Percentiles rank a stretch among this genome's conserved stretches.
Evolutionary conservation across 2,113 vertebrate genomes (phyloP).

Genomic region (Pterophyllum scalare): DNA sequence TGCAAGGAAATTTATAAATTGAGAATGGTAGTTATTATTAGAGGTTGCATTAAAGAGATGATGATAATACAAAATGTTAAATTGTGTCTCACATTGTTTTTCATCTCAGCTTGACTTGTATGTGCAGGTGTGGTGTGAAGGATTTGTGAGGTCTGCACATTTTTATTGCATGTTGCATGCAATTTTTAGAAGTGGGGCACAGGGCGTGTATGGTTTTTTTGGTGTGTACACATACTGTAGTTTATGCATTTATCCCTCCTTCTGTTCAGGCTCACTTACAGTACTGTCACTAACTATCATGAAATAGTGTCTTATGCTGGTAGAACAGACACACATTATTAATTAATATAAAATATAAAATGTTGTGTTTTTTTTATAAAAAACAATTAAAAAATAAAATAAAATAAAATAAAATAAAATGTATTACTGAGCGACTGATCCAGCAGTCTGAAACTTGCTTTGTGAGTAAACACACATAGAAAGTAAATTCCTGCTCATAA

Average conservation of each 20-base stretch:
- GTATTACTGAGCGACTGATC: not conserved
- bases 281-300: not conserved
- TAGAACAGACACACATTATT: not conserved
- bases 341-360: not conserved
- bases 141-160: not conserved
- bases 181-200: not conserved
- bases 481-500: not conserved
- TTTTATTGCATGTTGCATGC: conserved; percentile 1
- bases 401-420: too few relatives aligned
- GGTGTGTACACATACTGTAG: not conserved
- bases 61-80: rapidly evolving
- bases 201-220: not conserved
- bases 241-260: not conserved
- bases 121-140: not conserved
- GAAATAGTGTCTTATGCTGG: not conserved
- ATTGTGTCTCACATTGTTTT: not conserved
- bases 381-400: too few relatives aligned
- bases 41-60: not conserved
- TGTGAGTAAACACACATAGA: not conserved
- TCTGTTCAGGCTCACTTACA: not conserved
- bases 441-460: not conserved
- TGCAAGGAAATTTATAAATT: rapidly evolving
- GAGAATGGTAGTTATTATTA: not conserved
- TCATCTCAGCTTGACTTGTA: not conserved
- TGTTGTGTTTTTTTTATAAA: too few relatives aligned